phyloP scores from a whole-genome alignment of 2,888 invertebrate species.

The Capitulum mitella region DNA sequence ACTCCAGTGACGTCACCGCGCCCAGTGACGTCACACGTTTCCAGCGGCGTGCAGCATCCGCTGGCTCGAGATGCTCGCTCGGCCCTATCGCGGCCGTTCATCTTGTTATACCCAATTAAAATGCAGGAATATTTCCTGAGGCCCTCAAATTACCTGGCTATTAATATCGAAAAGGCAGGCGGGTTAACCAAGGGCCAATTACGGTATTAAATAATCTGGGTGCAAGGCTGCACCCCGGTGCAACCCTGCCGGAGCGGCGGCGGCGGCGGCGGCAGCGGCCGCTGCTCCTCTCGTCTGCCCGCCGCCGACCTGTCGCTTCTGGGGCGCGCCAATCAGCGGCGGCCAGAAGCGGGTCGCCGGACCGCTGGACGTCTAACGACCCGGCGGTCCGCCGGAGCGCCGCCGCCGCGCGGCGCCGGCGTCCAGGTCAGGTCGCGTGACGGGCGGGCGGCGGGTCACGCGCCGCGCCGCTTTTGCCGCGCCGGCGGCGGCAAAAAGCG shows the following conservation, averaged over 20 bases:
- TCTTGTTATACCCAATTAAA: neutral
- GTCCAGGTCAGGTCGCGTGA: too few relatives aligned
- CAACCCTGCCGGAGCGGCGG: neutral
- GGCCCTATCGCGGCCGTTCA: neutral
- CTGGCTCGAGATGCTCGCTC: neutral
- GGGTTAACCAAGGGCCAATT: constrained; percentile 17
- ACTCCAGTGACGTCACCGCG: neutral
- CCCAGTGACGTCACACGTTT: neutral
- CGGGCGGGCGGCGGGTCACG: too few relatives aligned
- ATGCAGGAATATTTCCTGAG: neutral
- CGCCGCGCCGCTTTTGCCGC: too few relatives aligned
- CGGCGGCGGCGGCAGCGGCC: neutral
- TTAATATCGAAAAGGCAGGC: neutral
- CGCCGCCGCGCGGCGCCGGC: too few relatives aligned
- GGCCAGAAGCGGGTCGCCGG: neutral
- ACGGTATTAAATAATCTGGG: constrained; percentile 1
- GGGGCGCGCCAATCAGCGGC: neutral
- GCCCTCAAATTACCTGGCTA: constrained; percentile 3
- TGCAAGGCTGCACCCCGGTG: neutral
- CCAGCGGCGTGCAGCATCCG: neutral
- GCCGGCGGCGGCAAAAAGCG: neutral
- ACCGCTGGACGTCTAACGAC: too few relatives aligned
- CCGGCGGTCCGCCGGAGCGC: too few relatives aligned
- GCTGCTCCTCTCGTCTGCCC: too few relatives aligned
- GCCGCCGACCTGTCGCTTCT: neutral